A percentile compares a stretch with the other conserved stretches of the same genome.
Evolutionary conservation across 1,140 invertebrate species (phyloP).

Genomic region (Vollenhovia emeryi): DNA sequence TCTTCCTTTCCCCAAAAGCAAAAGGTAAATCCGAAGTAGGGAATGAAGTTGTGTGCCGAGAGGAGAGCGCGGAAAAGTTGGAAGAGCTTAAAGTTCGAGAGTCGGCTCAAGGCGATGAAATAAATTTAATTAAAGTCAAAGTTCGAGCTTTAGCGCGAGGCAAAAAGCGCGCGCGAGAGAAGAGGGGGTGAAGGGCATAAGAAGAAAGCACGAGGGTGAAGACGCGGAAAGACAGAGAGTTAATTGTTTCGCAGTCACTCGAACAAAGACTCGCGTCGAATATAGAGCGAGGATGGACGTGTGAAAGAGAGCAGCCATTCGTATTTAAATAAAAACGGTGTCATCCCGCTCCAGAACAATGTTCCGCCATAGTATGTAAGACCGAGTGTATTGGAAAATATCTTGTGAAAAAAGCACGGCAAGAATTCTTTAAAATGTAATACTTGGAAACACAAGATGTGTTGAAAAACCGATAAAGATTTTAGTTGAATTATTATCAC

Average conservation of each 20-base stretch:
- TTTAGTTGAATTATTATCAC: neutral
- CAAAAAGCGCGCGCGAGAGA: conserved; percentile 53
- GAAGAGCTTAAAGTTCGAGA: conserved; percentile 56
- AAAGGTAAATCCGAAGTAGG: neutral
- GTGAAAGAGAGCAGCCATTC: conserved; percentile 27
- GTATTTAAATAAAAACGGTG: conserved; percentile 33
- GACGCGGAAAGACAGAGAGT: neutral
- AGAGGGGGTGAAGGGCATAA: conserved; percentile 28
- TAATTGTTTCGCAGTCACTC: conserved; percentile 45
- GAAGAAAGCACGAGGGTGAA: neutral
- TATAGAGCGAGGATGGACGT: conserved; percentile 11
- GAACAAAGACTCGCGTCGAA: conserved; percentile 21
- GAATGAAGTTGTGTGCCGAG: neutral
- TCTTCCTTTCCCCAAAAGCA: neutral
- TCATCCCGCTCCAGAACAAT: conserved; percentile 10
- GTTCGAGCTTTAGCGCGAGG: conserved; percentile 46
- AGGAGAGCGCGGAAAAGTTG: conserved; percentile 26
- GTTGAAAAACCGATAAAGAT: neutral
- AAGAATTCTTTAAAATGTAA: neutral
- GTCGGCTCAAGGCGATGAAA: conserved; percentile 49
- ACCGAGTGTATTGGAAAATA: neutral
- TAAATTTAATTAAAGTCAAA: conserved; percentile 70
- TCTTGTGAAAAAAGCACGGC: neutral
- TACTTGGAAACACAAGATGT: neutral
- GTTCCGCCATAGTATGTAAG: neutral